phyloP scores from a whole-genome alignment of 1,140 invertebrate genomes.

The Penaeus indicus region DNA sequence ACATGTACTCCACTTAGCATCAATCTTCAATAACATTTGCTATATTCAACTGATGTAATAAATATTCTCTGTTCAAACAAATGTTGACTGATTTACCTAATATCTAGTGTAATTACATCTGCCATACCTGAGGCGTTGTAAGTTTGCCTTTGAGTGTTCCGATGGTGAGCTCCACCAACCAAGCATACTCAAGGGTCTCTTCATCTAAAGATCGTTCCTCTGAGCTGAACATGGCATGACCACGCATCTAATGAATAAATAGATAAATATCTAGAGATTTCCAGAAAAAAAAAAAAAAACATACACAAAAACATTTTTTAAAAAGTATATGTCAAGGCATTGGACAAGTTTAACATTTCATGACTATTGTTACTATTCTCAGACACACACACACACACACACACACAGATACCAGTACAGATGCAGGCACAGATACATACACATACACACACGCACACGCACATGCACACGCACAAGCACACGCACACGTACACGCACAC shows the following conservation, averaged over 20 bases:
- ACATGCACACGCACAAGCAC: too few relatives aligned
- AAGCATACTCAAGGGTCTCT: constrained; percentile 97
- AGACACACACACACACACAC: too few relatives aligned
- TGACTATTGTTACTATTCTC: too few relatives aligned
- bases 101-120: not conserved
- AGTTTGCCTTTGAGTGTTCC: constrained; percentile 75
- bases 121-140: constrained; percentile 72
- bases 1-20: not conserved
- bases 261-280: constrained; percentile 25
- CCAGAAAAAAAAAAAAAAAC: too few relatives aligned
- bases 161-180: constrained; percentile 79
- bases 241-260: constrained; percentile 77
- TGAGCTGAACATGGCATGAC: constrained; percentile 97
- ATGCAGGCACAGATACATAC: too few relatives aligned
- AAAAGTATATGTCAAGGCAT: too few relatives aligned
- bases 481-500: too few relatives aligned
- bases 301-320: too few relatives aligned
- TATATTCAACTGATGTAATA: not conserved
- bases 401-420: too few relatives aligned
- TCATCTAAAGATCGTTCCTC: constrained; percentile 88
- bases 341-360: too few relatives aligned
- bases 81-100: not conserved
- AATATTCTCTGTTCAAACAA: not conserved
- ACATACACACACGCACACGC: too few relatives aligned
- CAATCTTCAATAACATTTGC: not conserved